Conservation (phyloP, 2,113 vertebrate genomes). For the Sylvietta virens region DNA sequence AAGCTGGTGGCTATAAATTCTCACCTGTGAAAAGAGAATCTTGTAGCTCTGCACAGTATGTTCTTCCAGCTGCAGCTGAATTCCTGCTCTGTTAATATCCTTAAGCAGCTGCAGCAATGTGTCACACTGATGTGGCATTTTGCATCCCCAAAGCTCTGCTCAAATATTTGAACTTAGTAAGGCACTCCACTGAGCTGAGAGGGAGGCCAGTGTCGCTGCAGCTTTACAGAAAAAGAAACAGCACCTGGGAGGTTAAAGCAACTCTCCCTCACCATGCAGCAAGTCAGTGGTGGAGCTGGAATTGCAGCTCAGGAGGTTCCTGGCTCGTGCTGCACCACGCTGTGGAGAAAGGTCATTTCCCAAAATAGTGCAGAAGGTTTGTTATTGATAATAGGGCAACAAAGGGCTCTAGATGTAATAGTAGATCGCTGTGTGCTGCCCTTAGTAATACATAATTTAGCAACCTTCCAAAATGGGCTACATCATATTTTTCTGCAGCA, state of each 20-base stretch:
- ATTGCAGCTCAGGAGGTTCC: constrained; percentile 21
- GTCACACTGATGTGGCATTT: not conserved
- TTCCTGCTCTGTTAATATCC: not conserved
- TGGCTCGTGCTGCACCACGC: not conserved
- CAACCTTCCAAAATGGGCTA: not conserved
- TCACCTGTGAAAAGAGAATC: not conserved
- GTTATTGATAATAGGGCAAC: constrained; percentile 47
- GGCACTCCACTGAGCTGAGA: not conserved
- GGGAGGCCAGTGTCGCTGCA: not conserved
- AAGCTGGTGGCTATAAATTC: not conserved
- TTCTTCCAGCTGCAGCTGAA: not conserved
- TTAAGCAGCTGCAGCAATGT: not conserved
- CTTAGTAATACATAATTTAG: not conserved
- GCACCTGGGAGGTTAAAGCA: not conserved
- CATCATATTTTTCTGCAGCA: not conserved
- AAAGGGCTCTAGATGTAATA: constrained; percentile 29
- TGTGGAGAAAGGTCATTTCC: constrained; percentile 54
- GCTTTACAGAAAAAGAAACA: not conserved
- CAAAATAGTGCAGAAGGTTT: constrained; percentile 44
- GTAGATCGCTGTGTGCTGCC: not conserved
- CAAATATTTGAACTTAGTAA: not conserved
- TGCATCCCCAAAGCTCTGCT: not conserved
- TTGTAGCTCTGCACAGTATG: not conserved
- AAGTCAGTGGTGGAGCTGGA: constrained; percentile 12
- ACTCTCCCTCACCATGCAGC: not conserved